These are phyloP conservation scores for Sparidentex hasta DNA, from an alignment of 2,797 vertebrate genomes.

Conservation along the genomic window DNA sequence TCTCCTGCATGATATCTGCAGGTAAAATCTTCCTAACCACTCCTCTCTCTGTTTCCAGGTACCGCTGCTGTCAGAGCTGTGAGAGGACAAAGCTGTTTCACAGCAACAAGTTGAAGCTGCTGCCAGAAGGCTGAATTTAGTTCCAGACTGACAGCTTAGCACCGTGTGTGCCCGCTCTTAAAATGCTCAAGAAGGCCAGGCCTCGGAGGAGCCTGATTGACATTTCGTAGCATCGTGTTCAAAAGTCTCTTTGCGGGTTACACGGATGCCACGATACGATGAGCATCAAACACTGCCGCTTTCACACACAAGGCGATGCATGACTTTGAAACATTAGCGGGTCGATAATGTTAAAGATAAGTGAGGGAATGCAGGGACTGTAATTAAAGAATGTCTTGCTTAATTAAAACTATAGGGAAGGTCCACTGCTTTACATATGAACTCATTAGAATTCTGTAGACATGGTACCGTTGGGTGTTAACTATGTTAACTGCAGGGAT, in stretches of 20 bases:
- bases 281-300: background rate
- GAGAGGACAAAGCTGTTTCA: background rate
- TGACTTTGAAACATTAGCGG: conserved; percentile 7
- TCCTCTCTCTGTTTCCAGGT: background rate
- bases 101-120: background rate
- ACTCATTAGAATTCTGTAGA: background rate
- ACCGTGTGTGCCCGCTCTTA: background rate
- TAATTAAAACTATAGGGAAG: conserved; percentile 1
- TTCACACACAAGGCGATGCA: background rate
- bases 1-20: background rate
- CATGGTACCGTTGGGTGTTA: background rate
- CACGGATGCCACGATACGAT: background rate
- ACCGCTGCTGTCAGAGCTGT: background rate
- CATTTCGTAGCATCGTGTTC: background rate
- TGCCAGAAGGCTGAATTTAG: background rate
- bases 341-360: background rate
- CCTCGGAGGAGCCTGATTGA: background rate
- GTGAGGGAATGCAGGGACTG: background rate
- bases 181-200: background rate
- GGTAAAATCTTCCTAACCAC: background rate
- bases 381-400: background rate
- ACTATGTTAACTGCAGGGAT: background rate
- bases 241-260: background rate
- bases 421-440: background rate
- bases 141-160: background rate